Evolutionary conservation across 2,888 invertebrate species (phyloP), one percentile per base, ranked within the genome.

Genomic region (Pollenia griseotomentosa): DNA sequence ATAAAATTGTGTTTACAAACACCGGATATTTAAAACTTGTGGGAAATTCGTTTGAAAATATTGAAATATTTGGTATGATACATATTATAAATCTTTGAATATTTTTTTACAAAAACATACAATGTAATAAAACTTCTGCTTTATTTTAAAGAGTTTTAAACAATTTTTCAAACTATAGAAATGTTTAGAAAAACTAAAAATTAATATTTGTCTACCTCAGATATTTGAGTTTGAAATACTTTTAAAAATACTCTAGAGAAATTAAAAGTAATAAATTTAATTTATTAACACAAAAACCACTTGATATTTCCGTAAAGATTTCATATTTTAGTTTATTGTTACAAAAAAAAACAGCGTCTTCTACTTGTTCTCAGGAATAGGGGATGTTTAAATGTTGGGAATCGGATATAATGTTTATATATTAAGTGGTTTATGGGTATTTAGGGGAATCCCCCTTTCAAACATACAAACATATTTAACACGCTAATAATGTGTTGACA

Each of bases 401-500:
- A 23, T 57, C 19, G 42, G 65, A 70, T 53, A 66, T 33, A 63
- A 53, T 75, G 63, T 83, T 77, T 82, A 63, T 61, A 71, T 70
- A 77, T 83, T 65, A 83, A 83, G 83, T 83, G 53, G 66, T 61
- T 53, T 63, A 55, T 40, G 9, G 14, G 10, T 66, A 14, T 63
- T 57, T 48, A 73, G 19, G 63, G 83, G 83, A 70, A 68, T 55
- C 77, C 63, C 63, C 81, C 33, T 44, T 51, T 2, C 16, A 63
- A 33, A 33, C 33, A 33, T 33, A 33, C 16, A 68, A 57, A 65
- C 48, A 66, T 19, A 59, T 33, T 63, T 11, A 71, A 71, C 68
- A 80, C 48, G 79, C 77, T 88, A 88, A 88, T 88, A 85, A 85
- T 80, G 88, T 85, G 88, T 83, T 83, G 88, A 88, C 85, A 88